phyloP scores from a whole-genome alignment of 2,113 vertebrate genomes.

The Beaufortia kweichowensis region DNA sequence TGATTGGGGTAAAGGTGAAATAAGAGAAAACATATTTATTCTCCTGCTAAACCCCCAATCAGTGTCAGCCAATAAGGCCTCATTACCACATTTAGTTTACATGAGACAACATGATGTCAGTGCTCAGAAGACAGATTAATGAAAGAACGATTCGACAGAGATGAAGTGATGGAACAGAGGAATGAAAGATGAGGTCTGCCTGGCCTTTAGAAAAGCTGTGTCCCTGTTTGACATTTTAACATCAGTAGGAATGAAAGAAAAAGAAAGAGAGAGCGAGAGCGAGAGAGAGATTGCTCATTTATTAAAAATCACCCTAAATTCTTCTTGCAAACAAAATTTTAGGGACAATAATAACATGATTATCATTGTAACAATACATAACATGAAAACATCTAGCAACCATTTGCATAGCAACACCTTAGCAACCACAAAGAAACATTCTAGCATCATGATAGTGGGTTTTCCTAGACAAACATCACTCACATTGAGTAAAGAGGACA shows the following conservation, averaged over 20 bases:
- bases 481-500: no score
- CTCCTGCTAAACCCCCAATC: slow-evolving; percentile 1
- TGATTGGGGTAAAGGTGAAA: slow-evolving; percentile 43
- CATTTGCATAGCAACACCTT: no score
- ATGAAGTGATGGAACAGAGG: background rate
- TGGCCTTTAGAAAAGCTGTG: slow-evolving; percentile 3
- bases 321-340: no score
- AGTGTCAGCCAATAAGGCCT: background rate
- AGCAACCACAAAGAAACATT: no score
- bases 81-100: background rate
- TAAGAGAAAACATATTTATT: slow-evolving; percentile 16
- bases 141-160: background rate
- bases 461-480: no score
- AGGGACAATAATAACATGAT: background rate
- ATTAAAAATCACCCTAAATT: no score
- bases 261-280: no score
- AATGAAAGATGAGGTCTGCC: background rate
- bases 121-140: background rate
- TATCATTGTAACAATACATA: no score
- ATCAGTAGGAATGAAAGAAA: background rate
- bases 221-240: slow-evolving; percentile 22
- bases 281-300: no score
- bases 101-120: background rate
- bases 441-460: no score
- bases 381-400: no score